Evolutionary conservation across 2,888 invertebrate genomes (phyloP).

Genomic region (Tipula lateralis): DNA sequence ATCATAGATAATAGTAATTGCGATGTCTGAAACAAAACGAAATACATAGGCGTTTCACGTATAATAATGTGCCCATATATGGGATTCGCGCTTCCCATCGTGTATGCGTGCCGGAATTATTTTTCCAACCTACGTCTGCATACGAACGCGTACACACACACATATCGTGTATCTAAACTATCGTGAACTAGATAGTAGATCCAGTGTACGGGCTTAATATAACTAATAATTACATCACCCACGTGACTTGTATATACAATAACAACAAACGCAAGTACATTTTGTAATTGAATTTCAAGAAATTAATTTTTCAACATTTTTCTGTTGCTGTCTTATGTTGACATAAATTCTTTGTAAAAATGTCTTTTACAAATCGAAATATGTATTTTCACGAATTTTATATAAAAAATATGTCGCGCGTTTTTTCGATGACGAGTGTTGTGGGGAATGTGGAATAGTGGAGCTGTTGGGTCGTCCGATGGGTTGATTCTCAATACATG

Average conservation of each 20-base stretch:
- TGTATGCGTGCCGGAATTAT: background rate
- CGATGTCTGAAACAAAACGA: background rate
- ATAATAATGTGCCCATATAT: background rate
- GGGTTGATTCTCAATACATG: too few species aligned
- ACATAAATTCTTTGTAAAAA: background rate
- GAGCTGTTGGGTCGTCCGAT: too few species aligned
- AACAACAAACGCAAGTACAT: background rate
- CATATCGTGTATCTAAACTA: background rate
- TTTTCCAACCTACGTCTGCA: background rate
- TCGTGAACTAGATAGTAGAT: background rate
- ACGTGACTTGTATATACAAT: background rate
- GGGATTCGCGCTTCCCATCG: background rate
- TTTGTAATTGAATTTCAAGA: slow-evolving; percentile 11
- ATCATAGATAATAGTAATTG: background rate
- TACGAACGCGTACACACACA: background rate
- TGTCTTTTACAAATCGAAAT: background rate
- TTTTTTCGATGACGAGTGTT: background rate
- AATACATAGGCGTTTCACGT: background rate
- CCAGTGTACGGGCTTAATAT: background rate
- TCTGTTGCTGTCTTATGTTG: background rate
- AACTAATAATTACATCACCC: background rate
- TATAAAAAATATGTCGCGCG: background rate
- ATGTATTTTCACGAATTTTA: background rate
- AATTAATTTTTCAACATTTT: background rate
- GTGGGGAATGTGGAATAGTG: background rate